These are phyloP conservation scores for Galaxea fascicularis DNA, from an alignment of 92 coral and sea anemone species.

Conservation along the genomic window DNA sequence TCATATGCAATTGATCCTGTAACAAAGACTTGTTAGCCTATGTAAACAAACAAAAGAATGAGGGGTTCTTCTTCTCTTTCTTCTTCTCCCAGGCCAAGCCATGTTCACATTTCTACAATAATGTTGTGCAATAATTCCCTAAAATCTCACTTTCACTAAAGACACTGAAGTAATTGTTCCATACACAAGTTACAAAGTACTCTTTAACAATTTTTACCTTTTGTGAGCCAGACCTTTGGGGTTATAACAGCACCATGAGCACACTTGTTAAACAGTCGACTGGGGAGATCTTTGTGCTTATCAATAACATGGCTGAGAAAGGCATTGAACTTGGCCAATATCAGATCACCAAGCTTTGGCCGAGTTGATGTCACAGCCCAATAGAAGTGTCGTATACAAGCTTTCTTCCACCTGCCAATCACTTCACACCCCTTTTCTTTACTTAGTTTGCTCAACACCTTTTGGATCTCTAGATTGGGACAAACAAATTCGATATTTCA, in stretches of 20 bases:
- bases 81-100: not conserved
- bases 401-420: slow-evolving; percentile 68
- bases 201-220: slow-evolving; percentile 18
- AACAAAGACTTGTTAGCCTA: not conserved
- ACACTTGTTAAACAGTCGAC: slow-evolving; percentile 51
- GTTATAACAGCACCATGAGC: slow-evolving; percentile 36
- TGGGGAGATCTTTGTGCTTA: slow-evolving; percentile 49
- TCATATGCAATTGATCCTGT: slow-evolving; percentile 72
- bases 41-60: not conserved
- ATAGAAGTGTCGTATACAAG: slow-evolving; percentile 72
- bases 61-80: no score
- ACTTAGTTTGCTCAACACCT: slow-evolving; percentile 57
- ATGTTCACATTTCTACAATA: no score
- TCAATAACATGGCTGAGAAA: slow-evolving; percentile 55
- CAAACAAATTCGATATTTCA: slow-evolving; percentile 21
- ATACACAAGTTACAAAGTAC: not conserved
- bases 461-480: slow-evolving; percentile 76
- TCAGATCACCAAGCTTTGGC: slow-evolving; percentile 42
- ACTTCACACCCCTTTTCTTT: slow-evolving; percentile 64
- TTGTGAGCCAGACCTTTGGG: slow-evolving; percentile 54
- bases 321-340: slow-evolving; percentile 59
- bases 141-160: no score
- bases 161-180: not conserved
- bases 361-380: slow-evolving; percentile 71
- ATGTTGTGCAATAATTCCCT: no score